These are phyloP conservation scores for Thymelicus lineola DNA, from an alignment of 2,888 invertebrate genomes.

Conservation along the genomic window DNA sequence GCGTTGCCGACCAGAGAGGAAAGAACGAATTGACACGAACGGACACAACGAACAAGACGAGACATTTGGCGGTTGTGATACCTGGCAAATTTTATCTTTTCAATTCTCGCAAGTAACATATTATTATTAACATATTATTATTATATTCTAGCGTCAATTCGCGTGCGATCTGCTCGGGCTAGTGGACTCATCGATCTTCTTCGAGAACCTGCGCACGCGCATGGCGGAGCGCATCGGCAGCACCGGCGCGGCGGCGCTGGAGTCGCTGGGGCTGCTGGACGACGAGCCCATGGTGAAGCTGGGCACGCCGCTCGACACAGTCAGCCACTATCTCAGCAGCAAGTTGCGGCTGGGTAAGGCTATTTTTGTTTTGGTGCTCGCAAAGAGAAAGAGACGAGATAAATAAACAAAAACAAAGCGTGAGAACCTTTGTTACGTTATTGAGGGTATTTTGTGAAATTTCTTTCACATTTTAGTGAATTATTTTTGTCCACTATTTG, in stretches of 20 bases:
- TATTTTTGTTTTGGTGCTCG: background rate
- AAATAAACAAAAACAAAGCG: too few relatives aligned
- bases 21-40: too few relatives aligned
- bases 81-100: too few relatives aligned
- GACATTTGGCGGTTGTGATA: too few relatives aligned
- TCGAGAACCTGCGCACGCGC: conserved; percentile 95
- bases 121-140: too few relatives aligned
- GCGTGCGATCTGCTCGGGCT: conserved; percentile 94
- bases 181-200: conserved; percentile 94
- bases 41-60: too few relatives aligned
- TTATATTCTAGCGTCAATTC: conserved; percentile 88
- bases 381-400: too few relatives aligned
- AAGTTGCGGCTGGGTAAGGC: conserved; percentile 90
- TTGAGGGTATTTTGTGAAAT: too few relatives aligned
- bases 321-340: conserved; percentile 94
- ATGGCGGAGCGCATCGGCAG: conserved; percentile 92
- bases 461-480: too few relatives aligned
- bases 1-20: too few relatives aligned
- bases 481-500: too few relatives aligned
- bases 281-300: conserved; percentile 93
- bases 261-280: conserved; percentile 94
- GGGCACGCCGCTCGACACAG: conserved; percentile 95
- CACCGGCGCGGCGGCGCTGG: conserved; percentile 90
- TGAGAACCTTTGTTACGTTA: too few relatives aligned
- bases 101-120: conserved; percentile 82